Evolutionary conservation across 1,140 invertebrate genomes (phyloP).

Genomic region (Lethrus apterus): DNA sequence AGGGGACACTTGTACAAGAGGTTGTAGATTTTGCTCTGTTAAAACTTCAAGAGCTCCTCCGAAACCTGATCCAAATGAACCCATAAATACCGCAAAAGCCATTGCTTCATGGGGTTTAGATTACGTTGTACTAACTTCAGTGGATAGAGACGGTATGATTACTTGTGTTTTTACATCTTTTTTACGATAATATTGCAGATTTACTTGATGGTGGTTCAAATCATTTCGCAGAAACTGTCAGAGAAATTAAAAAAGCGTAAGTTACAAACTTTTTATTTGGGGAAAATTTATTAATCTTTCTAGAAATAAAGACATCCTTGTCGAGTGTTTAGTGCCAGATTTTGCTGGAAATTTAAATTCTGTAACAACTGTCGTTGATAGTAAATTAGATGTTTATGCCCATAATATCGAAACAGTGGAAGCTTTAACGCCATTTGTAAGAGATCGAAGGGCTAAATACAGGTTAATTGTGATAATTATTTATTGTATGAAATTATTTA

Average conservation of each 20-base stretch:
- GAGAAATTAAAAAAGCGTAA: conserved; percentile 65
- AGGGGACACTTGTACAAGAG: conserved; percentile 86
- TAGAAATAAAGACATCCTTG: conserved; percentile 78
- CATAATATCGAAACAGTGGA: conserved; percentile 97
- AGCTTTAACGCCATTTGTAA: conserved; percentile 77
- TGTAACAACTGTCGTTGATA: conserved; percentile 69
- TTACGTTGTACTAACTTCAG: conserved; percentile 96
- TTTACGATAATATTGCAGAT: conserved; percentile 47
- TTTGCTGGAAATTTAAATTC: conserved; percentile 77
- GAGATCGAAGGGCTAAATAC: conserved; percentile 80
- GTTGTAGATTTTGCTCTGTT: conserved; percentile 96
- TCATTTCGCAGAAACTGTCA: conserved; percentile 89
- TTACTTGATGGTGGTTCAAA: conserved; percentile 82
- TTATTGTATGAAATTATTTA: background rate
- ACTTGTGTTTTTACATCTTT: conserved; percentile 3
- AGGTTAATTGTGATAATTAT: conserved; percentile 37
- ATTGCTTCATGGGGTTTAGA: conserved; percentile 92
- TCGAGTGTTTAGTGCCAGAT: conserved; percentile 96
- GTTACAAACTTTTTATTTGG: conserved; percentile 24
- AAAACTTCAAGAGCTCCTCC: conserved; percentile 92
- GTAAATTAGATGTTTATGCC: conserved; percentile 89
- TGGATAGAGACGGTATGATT: conserved; percentile 84
- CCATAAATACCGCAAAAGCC: conserved; percentile 86
- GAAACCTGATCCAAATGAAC: conserved; percentile 84
- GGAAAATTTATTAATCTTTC: too few species aligned